Percentiles rank a stretch among this genome's conserved stretches.
Evolutionary conservation across 2,888 invertebrate genomes (phyloP).

Genomic region (Eulithis prunata): DNA sequence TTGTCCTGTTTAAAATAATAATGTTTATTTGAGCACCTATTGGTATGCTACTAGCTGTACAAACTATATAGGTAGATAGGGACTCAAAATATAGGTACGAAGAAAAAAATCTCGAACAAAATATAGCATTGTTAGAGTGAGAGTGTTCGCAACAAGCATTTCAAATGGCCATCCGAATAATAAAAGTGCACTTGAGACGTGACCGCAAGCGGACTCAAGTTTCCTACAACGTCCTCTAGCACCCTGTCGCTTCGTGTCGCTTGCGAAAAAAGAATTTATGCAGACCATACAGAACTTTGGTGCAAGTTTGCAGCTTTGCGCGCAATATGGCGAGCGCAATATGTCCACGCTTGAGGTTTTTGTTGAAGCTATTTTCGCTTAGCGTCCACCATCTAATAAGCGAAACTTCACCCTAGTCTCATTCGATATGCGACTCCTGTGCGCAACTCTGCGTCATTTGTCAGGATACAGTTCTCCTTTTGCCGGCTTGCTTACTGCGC

Average conservation of each 20-base stretch:
- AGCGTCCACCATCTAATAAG: conserved; percentile 80
- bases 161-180: conserved; percentile 51
- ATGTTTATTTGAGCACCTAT: too few species aligned
- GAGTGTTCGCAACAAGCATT: conserved; percentile 25
- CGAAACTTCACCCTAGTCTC: conserved; percentile 75
- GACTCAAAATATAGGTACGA: too few species aligned
- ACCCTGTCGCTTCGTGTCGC: conserved; percentile 38
- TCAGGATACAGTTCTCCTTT: conserved; percentile 51
- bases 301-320: conserved; percentile 74
- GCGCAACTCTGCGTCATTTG: conserved; percentile 65
- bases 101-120: conserved; percentile 9
- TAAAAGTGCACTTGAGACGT: conserved; percentile 58
- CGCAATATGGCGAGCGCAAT: conserved; percentile 74
- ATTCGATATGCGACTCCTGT: conserved; percentile 78
- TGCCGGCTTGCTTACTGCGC: conserved; percentile 37
- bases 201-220: conserved; percentile 52
- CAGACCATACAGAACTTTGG: conserved; percentile 63
- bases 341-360: conserved; percentile 75
- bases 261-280: conserved; percentile 65
- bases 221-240: conserved; percentile 49
- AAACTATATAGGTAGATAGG: too few species aligned
- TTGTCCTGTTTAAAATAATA: too few species aligned
- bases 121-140: conserved; percentile 21
- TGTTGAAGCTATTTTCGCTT: conserved; percentile 77
- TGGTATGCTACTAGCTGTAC: too few species aligned